Base-by-base conservation (phyloP, 2,888 invertebrate species). In the Acronicta aceris region DNA sequence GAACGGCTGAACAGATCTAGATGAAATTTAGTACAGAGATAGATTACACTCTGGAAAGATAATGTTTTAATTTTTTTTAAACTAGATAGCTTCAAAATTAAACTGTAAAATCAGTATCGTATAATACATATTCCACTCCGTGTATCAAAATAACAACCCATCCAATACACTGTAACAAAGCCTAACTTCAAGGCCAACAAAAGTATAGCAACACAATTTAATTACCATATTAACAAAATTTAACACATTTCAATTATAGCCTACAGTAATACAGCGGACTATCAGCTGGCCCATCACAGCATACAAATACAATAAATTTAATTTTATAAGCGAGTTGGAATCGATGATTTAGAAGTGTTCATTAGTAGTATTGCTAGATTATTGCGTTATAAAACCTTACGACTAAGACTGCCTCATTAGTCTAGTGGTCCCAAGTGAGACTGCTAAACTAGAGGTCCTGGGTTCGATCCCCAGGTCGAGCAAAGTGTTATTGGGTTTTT, bases 171-270 rank as follows among this genome's bases (percentile, higher is more conserved):
- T 17, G 47, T 48, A 48, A 47, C 7, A 6, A 47, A 33, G 1
- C 10, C 9, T 47, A 40, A 47, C n/a, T 27, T n/a, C 65, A 66
- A 66, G 64, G 71, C 50, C 50, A 47, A 38, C 25, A 70, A 48
- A 51, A 48, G 43, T 4, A 38, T 27, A 41, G 17, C 12, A 70
- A 43, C 33, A 27, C 13, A 10, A n/a, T 41, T 56, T 70, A 64
- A 70, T 56, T 48, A 27, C 65, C 27, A 43, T 15, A 15, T 5
- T 21, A 56, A 47, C 38, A 41, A 54, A 13, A 42, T 41, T 38
- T 49, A 63, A 65, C 70, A 63, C 70, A 17, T 56, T 48, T 9
- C 51, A 64, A 51, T 71, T 48, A 66, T 48, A 66, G 42, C 5
- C 25, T 16, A 42, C 13, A 54, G 46, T 41, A 58, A 16, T 40